Percentiles rank a stretch among this genome's conserved stretches.
Evolutionary conservation across 1,140 invertebrate species (phyloP).

Genomic region (Drosophila burlai): DNA sequence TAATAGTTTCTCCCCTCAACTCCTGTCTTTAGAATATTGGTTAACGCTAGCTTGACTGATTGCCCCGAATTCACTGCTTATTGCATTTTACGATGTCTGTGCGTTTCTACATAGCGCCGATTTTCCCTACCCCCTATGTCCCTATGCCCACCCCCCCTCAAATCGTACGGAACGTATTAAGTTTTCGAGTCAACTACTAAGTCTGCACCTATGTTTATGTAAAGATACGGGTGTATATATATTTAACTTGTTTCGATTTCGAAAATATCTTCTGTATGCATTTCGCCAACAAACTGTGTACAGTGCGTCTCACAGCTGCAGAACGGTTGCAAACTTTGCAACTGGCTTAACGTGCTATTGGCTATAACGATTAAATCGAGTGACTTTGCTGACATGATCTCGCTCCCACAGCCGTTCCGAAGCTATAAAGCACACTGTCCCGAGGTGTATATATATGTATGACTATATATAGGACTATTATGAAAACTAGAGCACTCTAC

Average conservation of each 20-base stretch:
- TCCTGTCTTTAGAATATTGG: conserved; percentile 58
- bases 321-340: not conserved
- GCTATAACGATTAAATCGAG: conserved; percentile 33
- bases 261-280: conserved; percentile 56
- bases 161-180: conserved; percentile 53
- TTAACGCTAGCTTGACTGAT: conserved; percentile 71
- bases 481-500: conserved; percentile 73
- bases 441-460: conserved; percentile 52
- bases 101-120: conserved; percentile 18
- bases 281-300: conserved; percentile 63
- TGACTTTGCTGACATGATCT: conserved; percentile 34
- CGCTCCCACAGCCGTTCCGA: not conserved
- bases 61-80: conserved; percentile 69
- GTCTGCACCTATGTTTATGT: conserved; percentile 30
- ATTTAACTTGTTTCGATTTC: conserved; percentile 49
- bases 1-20: conserved; percentile 19
- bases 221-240: conserved; percentile 42
- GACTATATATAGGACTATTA: conserved; percentile 61
- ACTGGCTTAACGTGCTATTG: conserved; percentile 35
- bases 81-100: conserved; percentile 41
- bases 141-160: conserved; percentile 7
- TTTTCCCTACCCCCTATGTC: conserved; percentile 5
- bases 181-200: conserved; percentile 51
- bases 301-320: conserved; percentile 29
- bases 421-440: conserved; percentile 41